Base-by-base conservation (phyloP, 2,888 invertebrate species). In the Eurois occulta region DNA sequence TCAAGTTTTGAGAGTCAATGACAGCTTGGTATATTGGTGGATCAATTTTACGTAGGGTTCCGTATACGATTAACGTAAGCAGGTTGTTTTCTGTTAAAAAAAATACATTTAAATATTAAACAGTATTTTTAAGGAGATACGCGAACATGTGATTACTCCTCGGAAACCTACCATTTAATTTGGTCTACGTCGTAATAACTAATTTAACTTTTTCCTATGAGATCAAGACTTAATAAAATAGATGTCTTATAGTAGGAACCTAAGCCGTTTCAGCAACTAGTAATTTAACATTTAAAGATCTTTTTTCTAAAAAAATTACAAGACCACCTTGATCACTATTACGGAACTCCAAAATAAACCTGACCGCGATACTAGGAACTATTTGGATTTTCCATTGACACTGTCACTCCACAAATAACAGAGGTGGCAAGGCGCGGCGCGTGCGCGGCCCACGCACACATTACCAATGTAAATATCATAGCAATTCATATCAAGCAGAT, bases 391-490 rank as follows among this genome's bases (percentile, higher is more conserved):
- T 88, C 90, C 91, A 91, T 91, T 90, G 89, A 90, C 90, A 88
- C 90, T 90, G 88, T 87, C 89, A 89, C 87, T 88, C 88, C 86
- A 91, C 90, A 92, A 92, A 92, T 91, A 92, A 85, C 85, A 74
- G 74, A 74, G 84, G 86, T 73, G 83, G 88, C 91, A 89, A 91
- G 94, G 92, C 89, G 91, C 87, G 93, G 93, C 94, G 92, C 93
- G 94, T 92, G 94, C 93, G 92, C 91, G 86, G 86, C 94, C 94
- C 92, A 94, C 94, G 91, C 91, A 81, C 88, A 83, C 89, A 94
- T 94, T 93, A 91, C 84, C 89, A 91, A 92, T 92, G 91, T 91
- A 91, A 93, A 94, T 91, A 89, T 86, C 83, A 91, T 87, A 84
- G 84, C 89, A 85, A 90, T 88, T 88, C 88, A 75, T 55, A 48